Conservation (phyloP, 2,113 vertebrate species). For the Malurus melanocephalus region DNA sequence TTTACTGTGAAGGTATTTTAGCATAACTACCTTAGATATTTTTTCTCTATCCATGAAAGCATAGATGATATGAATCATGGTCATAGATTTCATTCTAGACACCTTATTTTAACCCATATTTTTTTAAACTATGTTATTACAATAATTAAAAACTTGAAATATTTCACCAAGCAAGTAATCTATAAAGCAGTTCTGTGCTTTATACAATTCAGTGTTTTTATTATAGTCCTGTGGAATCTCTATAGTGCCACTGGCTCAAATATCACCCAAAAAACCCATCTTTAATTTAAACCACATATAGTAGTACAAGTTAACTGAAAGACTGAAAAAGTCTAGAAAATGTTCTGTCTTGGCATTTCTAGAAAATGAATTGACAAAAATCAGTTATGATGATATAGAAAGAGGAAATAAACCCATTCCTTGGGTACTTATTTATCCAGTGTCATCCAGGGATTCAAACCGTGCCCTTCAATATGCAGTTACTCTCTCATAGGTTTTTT, state of each 20-base stretch:
- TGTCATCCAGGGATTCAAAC: background rate
- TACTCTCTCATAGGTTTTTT: background rate
- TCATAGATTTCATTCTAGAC: background rate
- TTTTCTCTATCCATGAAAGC: background rate
- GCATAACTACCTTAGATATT: background rate
- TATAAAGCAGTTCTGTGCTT: background rate
- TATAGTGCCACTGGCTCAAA: background rate
- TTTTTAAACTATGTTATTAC: background rate
- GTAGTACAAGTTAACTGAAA: background rate
- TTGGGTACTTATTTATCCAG: background rate
- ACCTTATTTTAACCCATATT: background rate
- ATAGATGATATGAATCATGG: rapidly evolving
- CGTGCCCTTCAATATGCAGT: background rate
- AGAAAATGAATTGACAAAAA: background rate
- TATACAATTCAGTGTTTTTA: background rate
- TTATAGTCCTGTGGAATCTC: background rate
- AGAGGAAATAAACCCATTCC: background rate
- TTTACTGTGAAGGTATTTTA: background rate
- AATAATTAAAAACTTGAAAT: background rate
- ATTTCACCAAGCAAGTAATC: background rate
- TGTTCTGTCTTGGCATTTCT: background rate
- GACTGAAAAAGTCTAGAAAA: background rate
- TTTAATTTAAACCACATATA: background rate
- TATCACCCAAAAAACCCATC: background rate
- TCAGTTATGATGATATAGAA: background rate